phyloP scores from a whole-genome alignment of 1,140 invertebrate genomes.

The Macrostomum lignano region DNA sequence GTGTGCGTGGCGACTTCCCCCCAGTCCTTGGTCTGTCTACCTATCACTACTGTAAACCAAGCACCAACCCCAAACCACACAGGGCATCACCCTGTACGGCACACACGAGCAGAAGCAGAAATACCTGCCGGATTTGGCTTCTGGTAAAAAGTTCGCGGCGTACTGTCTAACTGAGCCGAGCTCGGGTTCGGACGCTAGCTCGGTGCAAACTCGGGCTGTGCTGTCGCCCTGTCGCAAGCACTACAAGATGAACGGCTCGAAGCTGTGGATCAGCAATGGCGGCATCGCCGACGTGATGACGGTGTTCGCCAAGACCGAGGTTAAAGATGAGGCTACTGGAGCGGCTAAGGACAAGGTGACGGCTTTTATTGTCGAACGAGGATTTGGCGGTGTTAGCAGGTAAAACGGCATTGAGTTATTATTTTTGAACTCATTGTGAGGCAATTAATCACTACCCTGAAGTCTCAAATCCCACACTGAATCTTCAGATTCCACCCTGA shows the following conservation, averaged over 20 bases:
- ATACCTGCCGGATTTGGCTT: slow-evolving; percentile 23
- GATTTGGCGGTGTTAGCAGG: slow-evolving; percentile 76
- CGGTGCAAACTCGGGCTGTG: slow-evolving; percentile 38
- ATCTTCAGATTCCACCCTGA: too few species aligned
- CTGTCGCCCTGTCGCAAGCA: slow-evolving; percentile 59
- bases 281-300: slow-evolving; percentile 90
- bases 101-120: slow-evolving; percentile 22
- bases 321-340: too few species aligned
- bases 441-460: too few species aligned
- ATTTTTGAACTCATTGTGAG: too few species aligned
- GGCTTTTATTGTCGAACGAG: slow-evolving; percentile 80
- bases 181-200: slow-evolving; percentile 45
- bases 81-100: slow-evolving; percentile 57
- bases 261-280: slow-evolving; percentile 98
- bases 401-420: too few species aligned
- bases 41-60: too few species aligned
- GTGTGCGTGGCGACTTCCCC: too few species aligned
- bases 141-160: slow-evolving; percentile 23
- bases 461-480: too few species aligned
- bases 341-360: slow-evolving; percentile 40
- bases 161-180: slow-evolving; percentile 27
- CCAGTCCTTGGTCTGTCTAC: too few species aligned
- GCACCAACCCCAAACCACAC: too few species aligned
- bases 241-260: slow-evolving; percentile 76
- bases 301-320: slow-evolving; percentile 58